Percentiles rank a stretch among this genome's conserved stretches.
phyloP scores from a whole-genome alignment of 2,888 invertebrate species.

The Himalopsyche japonica region DNA sequence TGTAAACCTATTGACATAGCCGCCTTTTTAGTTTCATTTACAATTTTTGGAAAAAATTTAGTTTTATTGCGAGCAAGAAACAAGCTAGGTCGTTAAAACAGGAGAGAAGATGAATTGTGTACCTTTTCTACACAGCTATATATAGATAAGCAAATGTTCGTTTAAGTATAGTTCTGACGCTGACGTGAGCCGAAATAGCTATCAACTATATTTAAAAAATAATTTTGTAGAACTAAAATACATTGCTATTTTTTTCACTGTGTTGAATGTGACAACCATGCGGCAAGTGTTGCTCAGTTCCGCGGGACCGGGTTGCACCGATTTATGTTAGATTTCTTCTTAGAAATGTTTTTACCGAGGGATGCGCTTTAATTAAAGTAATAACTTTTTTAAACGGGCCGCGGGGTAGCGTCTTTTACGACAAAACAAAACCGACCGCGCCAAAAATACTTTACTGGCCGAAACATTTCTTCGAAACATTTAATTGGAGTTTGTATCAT shows the following conservation, averaged over 20 bases:
- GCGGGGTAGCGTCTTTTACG: not conserved
- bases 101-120: too few species aligned
- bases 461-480: not conserved
- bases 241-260: not conserved
- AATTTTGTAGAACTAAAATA: too few species aligned
- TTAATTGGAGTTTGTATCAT: not conserved
- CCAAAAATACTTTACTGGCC: not conserved
- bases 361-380: not conserved
- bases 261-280: not conserved
- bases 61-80: too few species aligned
- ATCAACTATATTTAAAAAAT: too few species aligned
- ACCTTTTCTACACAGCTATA: too few species aligned
- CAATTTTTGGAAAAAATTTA: too few species aligned
- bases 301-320: not conserved
- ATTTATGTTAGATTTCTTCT: not conserved
- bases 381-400: not conserved
- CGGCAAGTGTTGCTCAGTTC: not conserved
- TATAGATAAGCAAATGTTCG: too few species aligned
- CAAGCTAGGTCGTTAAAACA: too few species aligned
- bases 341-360: not conserved
- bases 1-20: too few species aligned
- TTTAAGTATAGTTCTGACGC: too few species aligned
- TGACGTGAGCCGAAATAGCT: too few species aligned
- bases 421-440: not conserved
- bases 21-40: too few species aligned